A percentile compares a stretch with the other conserved stretches of the same genome.
These are phyloP conservation scores for Brenthis hecate DNA, from an alignment of 2,888 invertebrate species.

Conservation along the genomic window DNA sequence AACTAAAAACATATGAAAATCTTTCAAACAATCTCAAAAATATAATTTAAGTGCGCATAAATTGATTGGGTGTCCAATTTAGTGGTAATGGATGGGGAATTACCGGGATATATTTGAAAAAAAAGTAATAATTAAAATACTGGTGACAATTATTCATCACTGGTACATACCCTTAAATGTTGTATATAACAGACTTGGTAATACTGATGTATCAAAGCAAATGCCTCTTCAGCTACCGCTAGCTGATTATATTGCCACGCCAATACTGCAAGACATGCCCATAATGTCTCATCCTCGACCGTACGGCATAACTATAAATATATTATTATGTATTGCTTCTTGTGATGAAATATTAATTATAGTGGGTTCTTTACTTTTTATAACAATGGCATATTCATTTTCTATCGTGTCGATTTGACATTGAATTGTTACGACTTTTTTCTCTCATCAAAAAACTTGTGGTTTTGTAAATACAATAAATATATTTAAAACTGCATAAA, in stretches of 20 bases:
- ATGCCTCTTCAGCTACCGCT: conserved; percentile 96
- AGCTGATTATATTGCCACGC: conserved; percentile 93
- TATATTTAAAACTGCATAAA: not conserved
- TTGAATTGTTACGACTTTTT: too few relatives aligned
- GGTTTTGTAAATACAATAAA: not conserved
- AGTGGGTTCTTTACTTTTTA: too few relatives aligned
- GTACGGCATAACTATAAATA: conserved; percentile 61
- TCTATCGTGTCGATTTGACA: too few relatives aligned
- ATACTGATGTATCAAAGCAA: conserved; percentile 84
- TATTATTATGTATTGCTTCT: not conserved
- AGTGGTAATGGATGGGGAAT: too few relatives aligned
- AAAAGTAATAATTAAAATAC: too few relatives aligned
- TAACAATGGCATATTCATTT: too few relatives aligned
- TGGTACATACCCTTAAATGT: conserved; percentile 85
- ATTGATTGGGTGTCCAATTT: not conserved
- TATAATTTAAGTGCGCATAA: not conserved
- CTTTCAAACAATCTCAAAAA: too few relatives aligned
- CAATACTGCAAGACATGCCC: conserved; percentile 97
- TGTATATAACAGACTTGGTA: conserved; percentile 93
- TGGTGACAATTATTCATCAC: too few relatives aligned
- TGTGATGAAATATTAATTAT: not conserved
- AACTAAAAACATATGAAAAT: too few relatives aligned
- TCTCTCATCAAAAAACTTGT: too few relatives aligned
- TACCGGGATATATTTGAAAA: too few relatives aligned
- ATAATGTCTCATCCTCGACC: conserved; percentile 85